A percentile compares a stretch with the other conserved stretches of the same genome.
Conservation (phyloP, 1,140 invertebrate species). For the Rhopalosiphum maidis region DNA sequence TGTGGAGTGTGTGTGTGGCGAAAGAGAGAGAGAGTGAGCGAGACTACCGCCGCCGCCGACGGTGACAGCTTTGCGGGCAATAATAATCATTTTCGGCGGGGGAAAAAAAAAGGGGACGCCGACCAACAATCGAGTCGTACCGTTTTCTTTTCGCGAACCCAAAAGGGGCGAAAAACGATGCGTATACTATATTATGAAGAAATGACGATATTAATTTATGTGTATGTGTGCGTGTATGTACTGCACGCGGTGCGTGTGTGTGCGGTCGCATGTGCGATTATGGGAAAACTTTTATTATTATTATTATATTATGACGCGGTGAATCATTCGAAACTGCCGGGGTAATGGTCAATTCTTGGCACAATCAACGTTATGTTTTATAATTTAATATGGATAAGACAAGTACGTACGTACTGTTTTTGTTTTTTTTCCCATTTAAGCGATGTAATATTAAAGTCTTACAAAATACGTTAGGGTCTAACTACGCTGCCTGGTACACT, state of each 20-base stretch:
- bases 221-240: not conserved
- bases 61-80: slow-evolving; percentile 53
- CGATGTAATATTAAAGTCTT: not conserved
- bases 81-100: slow-evolving; percentile 25
- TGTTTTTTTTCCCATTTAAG: not conserved
- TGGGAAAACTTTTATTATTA: slow-evolving; percentile 35
- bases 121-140: slow-evolving; percentile 24
- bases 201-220: not conserved
- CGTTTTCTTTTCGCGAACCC: not conserved
- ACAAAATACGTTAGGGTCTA: not conserved
- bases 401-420: too few species aligned
- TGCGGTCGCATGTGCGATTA: not conserved
- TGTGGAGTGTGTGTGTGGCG: not conserved
- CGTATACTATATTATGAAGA: not conserved
- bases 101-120: slow-evolving; percentile 14
- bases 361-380: not conserved
- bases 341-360: not conserved
- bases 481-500: not conserved
- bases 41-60: not conserved
- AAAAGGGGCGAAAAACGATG: slow-evolving; percentile 1
- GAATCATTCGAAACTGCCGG: slow-evolving; percentile 10
- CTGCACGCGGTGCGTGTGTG: not conserved
- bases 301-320: not conserved
- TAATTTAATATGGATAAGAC: not conserved
- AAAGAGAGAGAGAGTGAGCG: not conserved